These are phyloP conservation scores for Ips nitidus DNA, from an alignment of 1,140 invertebrate species.

Conservation along the genomic window DNA sequence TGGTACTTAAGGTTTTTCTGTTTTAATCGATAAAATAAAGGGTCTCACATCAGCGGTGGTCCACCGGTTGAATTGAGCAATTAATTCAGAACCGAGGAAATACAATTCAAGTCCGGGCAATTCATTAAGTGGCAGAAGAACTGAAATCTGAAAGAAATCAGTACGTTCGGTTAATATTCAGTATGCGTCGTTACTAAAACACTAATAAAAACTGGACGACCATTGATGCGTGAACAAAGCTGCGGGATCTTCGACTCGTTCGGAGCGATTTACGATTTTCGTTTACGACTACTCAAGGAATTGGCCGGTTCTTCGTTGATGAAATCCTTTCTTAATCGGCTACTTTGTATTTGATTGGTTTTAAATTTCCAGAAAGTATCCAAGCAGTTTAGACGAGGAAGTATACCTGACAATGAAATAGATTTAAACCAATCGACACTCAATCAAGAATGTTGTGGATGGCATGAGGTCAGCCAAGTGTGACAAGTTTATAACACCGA, in stretches of 20 bases:
- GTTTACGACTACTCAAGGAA: conserved; percentile 32
- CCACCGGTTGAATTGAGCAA: conserved; percentile 34
- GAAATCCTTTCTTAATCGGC: too few relatives aligned
- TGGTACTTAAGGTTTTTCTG: too few relatives aligned
- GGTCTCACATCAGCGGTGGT: conserved; percentile 29
- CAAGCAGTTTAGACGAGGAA: too few relatives aligned
- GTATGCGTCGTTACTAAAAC: conserved; percentile 38
- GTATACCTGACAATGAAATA: too few relatives aligned
- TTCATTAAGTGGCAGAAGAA: conserved; percentile 33
- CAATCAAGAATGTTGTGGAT: neutral
- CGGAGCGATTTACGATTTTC: conserved; percentile 49
- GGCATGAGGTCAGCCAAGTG: conserved; percentile 14
- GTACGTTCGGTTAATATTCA: conserved; percentile 38
- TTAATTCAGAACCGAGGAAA: conserved; percentile 34
- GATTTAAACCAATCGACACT: neutral
- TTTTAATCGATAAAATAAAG: neutral
- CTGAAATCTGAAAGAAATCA: conserved; percentile 23
- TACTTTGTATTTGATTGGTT: too few relatives aligned
- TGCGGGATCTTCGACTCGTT: conserved; percentile 46
- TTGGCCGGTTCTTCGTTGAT: too few relatives aligned
- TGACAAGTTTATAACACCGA: conserved; percentile 27
- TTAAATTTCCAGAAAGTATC: too few relatives aligned
- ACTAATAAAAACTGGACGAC: conserved; percentile 48
- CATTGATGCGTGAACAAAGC: conserved; percentile 49
- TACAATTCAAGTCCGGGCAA: conserved; percentile 25